Conservation (phyloP, 1,140 invertebrate species). For the Spodoptera frugiperda region DNA sequence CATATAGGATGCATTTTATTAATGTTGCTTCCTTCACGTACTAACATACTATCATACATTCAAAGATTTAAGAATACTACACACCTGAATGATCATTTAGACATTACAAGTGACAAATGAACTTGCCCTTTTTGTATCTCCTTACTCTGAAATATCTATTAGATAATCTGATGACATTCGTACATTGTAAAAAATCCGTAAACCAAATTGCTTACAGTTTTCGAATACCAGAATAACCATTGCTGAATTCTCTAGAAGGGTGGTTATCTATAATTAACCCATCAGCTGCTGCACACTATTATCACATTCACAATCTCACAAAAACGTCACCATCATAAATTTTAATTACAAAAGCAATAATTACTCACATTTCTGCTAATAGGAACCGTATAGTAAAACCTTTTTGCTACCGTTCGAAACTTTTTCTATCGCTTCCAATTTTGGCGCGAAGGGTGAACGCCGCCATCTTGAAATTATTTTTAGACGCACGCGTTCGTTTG, state of each 20-base stretch:
- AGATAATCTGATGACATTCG: no score
- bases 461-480: slow-evolving; percentile 75
- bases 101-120: neutral
- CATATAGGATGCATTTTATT: no score
- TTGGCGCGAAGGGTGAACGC: slow-evolving; percentile 60
- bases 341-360: slow-evolving; percentile 20
- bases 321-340: slow-evolving; percentile 10
- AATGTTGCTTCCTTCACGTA: no score
- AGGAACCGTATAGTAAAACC: slow-evolving; percentile 52
- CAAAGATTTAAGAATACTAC: no score
- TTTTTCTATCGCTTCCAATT: slow-evolving; percentile 48
- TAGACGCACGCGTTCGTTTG: slow-evolving; percentile 66
- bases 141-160: no score
- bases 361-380: slow-evolving; percentile 57
- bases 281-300: neutral
- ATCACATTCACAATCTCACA: neutral
- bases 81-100: no score
- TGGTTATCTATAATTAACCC: neutral
- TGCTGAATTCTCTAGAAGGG: neutral
- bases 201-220: neutral
- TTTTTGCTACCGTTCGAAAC: slow-evolving; percentile 29
- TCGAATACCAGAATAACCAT: neutral
- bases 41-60: no score
- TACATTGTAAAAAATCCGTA: neutral
- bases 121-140: no score